Base-by-base conservation (phyloP, 2,113 vertebrate genomes). In the Pholis gunnellus region DNA sequence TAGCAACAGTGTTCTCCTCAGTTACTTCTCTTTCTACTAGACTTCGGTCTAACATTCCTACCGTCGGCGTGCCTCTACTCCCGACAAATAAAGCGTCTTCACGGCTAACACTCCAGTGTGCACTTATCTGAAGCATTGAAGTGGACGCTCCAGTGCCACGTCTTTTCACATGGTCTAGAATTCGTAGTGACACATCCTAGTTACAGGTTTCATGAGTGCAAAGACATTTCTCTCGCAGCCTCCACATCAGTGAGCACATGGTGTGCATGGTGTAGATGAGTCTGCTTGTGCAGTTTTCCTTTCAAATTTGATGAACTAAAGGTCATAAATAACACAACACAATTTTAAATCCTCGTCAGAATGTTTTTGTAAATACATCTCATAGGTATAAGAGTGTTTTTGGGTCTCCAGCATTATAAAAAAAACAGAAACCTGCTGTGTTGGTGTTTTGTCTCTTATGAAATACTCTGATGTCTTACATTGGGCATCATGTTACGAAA, bases 181-280 rank as follows among this genome's bases (percentile, higher is more conserved):
- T 78, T 67, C 66, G 60, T 82, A 75, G 81, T 67, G 73, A 78
- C 81, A 70, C 38, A 64, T 72, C 50, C 38, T 56, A 59, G 61
- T 87, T 77, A 80, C 67, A 79, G 75, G 72, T 76, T 84, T 38
- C 73, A 75, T 78, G 36, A 66, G 52, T 54, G 73, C 83, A 75
- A 70, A 86, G 50, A 48, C 40, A 83, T 80, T n/a, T 50, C 27
- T 65, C 50, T 66, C 63, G 6, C 63, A 74, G 63, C 25, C 3
- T 81, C 48, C 60, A 72, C 71, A 44, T 83, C 74, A 66, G 38
- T 38, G 29, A 72, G 38, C 40, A 36, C 60, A 70, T 34, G 7
- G 27, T 48, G 20, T 68, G 29, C 46, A 4, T 44, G 20, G 56
- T 54, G 60, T 27, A 5, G 42, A 17, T 73, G 54, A 83, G 34